Base-by-base conservation (phyloP, 2,888 invertebrate species). In the Cheilosia pagana region DNA sequence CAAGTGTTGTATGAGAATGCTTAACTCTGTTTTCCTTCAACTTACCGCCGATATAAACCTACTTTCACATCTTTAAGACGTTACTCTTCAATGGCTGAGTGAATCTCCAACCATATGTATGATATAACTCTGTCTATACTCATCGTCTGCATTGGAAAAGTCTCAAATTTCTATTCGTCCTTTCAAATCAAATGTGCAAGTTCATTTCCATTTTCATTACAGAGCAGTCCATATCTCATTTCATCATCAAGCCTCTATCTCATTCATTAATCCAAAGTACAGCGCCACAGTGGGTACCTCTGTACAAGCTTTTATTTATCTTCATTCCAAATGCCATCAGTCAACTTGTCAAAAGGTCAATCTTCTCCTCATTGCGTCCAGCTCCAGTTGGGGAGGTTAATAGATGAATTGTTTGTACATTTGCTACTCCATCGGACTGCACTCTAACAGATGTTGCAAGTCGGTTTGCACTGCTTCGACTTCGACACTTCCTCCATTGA, bases 321-420 rank as follows among this genome's bases (percentile, higher is more conserved):
- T 72, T 72, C 77, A 62, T 65, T 67, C 60, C 82, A 72, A 82
- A 82, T 82, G 77, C 78, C 83, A 83, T 83, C 83, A 78, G 83
- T 79, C 79, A 74, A 68, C 63, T 83, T 78, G 83, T 83, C 78
- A 78, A 83, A 83, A 83, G 83, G 78, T 83, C 83, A 83, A 74
- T 78, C 74, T 41, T 62, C 52, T 48, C 0, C 45, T 19, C 5
- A n/a, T n/a, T 28, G 6, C 28, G 14, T 28, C 23, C 62, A 35
- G 0, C 23, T 21, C 3, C n/a, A 50, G 39, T 63, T 25, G 67
- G 71, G 35, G 35, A 35, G 35, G 72, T 77, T 77, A 72, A 82
- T 82, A 77, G 77, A 82, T 55, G 43, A 77, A 72, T 43, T 52
- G 41, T 43, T 70, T 75, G 31, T 68, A 31, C 55, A 43, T 62